Evolutionary conservation across 2,113 vertebrate genomes (phyloP).

Genomic region (Pantherophis guttatus): DNA sequence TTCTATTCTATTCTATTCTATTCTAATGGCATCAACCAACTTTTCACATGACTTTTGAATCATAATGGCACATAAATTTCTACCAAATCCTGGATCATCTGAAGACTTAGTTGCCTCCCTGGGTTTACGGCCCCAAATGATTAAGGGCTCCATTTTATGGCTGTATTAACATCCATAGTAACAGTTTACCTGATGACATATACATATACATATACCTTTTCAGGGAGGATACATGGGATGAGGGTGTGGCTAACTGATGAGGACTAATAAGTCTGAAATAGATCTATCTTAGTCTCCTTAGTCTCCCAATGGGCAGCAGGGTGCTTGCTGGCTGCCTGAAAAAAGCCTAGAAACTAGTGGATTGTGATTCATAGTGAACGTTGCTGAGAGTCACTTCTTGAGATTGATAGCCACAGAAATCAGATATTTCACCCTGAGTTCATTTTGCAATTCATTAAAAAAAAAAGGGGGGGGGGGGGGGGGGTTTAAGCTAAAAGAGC

Average conservation of each 20-base stretch:
- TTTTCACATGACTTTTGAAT: slow-evolving; percentile 23
- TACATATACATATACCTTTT: no score
- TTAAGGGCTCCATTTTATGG: neutral
- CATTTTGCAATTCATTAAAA: neutral
- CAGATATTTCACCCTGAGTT: neutral
- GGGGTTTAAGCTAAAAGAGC: slow-evolving; percentile 8
- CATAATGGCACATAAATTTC: neutral
- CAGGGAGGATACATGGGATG: no score
- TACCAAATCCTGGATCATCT: neutral
- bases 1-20: no score
- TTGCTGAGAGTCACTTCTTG: neutral
- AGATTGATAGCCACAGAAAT: neutral
- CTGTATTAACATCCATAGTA: neutral
- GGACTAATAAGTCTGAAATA: no score
- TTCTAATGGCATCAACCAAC: neutral
- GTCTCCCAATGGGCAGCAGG: no score
- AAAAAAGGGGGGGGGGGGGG: no score
- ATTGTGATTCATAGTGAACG: neutral
- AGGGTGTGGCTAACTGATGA: no score
- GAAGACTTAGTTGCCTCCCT: neutral
- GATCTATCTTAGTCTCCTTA: no score
- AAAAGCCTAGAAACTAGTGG: no score
- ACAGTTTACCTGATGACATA: neutral
- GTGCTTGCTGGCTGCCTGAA: no score
- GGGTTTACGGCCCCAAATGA: neutral